Base-by-base conservation (phyloP, 2,888 invertebrate species). In the Brachyptera risi region DNA sequence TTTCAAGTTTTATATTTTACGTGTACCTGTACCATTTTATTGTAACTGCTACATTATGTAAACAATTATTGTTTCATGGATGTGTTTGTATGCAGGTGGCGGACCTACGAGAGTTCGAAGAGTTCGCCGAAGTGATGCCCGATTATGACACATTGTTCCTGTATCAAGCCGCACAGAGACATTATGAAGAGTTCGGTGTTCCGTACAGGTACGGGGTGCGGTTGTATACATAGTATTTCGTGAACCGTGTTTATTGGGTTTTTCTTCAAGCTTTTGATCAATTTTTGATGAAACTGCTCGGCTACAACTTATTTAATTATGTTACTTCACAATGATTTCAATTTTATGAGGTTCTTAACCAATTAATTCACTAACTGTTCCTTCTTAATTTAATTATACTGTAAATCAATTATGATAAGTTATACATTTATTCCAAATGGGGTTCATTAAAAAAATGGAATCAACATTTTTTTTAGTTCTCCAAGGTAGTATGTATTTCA, bases 101-200 rank as follows among this genome's bases (percentile, higher is more conserved):
- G 5, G 92, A 93, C 78, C 76, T 94, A 58, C 79, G 89, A 27
- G 95, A 96, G 73, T 90, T 96, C 70, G 96, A 96, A 71, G 92
- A 92, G 69, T 86, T 91, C 70, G 64, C 68, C n/a, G 80, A 86
- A 3, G 89, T 90, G 24, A 82, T 86, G 67, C 86, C 90, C 17
- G 90, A 91, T 72, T 78, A 90, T 67, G 91, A 93, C 71, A 83
- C 87, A 66, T 83, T 92, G 68, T 87, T 88, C 58, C 76, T 98
- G 26, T 96, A 96, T 75, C 91, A 93, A 73, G 80, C 83, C 51
- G 95, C 95, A 1, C 76, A 96, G 26, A 86, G 88, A 71, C 90
- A 91, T 67, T 82, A 92, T 65, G 92, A 95, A 74, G 78, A 77
- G 24, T 72, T 68, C 26, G 87, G 87, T 11, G 87, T 89, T 68